phyloP scores from a whole-genome alignment of 2,888 invertebrate species.

The Parochlus steinenii region DNA sequence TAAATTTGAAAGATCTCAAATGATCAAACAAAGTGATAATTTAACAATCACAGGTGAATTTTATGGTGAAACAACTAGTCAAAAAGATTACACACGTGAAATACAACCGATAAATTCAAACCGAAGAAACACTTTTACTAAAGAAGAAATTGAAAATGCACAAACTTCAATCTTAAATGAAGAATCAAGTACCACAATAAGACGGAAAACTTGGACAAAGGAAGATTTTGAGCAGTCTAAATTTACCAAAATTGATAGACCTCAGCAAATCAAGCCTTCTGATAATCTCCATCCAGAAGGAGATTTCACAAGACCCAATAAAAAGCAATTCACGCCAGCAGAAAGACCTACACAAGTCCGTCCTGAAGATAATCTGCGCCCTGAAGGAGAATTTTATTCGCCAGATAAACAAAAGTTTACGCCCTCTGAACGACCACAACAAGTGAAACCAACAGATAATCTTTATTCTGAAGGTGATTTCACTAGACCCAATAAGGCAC shows the following conservation, averaged over 20 bases:
- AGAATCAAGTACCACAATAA: constrained; percentile 2
- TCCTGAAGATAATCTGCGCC: constrained; percentile 48
- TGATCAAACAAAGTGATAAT: constrained; percentile 47
- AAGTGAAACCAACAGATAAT: constrained; percentile 36
- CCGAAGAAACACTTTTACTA: constrained; percentile 27
- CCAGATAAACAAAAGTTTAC: constrained; percentile 34
- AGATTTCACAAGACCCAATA: constrained; percentile 24
- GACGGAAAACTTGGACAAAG: constrained; percentile 53
- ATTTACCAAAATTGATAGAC: constrained; percentile 36
- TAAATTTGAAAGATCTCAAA: constrained; percentile 43
- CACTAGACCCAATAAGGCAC: constrained; percentile 29
- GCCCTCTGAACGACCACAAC: constrained; percentile 38
- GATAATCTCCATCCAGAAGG: constrained; percentile 55
- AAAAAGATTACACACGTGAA: constrained; percentile 23
- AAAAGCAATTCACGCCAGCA: constrained; percentile 23
- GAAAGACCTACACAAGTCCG: constrained; percentile 32
- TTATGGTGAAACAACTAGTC: constrained; percentile 31
- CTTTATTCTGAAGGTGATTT: constrained; percentile 36
- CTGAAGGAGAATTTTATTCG: constrained; percentile 37
- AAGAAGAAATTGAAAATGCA: constrained; percentile 39
- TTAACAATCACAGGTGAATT: constrained; percentile 49
- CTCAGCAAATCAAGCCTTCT: constrained; percentile 34
- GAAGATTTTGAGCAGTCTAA: constrained; percentile 49
- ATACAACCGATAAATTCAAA: constrained; percentile 36
- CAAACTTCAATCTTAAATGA: constrained; percentile 16